These are phyloP conservation scores for Sphaerophoria rueppellii DNA, from an alignment of 2,888 invertebrate genomes.

Conservation along the genomic window DNA sequence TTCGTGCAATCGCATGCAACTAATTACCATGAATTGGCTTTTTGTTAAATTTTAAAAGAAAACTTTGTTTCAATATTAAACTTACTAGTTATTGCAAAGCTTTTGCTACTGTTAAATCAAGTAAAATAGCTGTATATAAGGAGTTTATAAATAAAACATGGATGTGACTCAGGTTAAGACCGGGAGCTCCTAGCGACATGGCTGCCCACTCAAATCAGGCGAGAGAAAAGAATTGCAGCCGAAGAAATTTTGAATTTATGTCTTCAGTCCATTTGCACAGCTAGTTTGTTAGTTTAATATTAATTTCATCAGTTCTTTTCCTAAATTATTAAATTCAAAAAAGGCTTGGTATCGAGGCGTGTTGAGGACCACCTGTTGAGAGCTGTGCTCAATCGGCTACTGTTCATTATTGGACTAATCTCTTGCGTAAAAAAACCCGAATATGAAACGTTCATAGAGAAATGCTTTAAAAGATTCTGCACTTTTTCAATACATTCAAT, in stretches of 20 bases:
- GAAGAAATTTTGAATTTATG: background rate
- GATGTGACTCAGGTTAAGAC: constrained; percentile 73
- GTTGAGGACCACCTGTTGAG: constrained; percentile 69
- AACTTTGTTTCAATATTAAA: too few relatives aligned
- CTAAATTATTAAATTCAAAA: background rate
- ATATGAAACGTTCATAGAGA: background rate
- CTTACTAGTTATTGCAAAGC: too few relatives aligned
- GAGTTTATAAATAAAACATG: constrained; percentile 55
- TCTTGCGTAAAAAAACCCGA: background rate
- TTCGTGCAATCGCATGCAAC: too few relatives aligned
- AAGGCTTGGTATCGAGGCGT: constrained; percentile 40
- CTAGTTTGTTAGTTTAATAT: background rate
- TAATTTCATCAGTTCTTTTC: background rate
- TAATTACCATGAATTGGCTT: too few relatives aligned
- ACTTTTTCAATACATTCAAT: background rate
- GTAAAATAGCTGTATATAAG: background rate
- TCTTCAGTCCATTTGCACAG: background rate
- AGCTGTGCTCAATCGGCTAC: constrained; percentile 59
- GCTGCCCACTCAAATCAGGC: constrained; percentile 33
- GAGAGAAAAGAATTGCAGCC: background rate
- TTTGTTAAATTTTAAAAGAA: too few relatives aligned
- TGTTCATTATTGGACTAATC: constrained; percentile 53
- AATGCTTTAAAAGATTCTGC: background rate
- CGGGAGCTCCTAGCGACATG: constrained; percentile 72
- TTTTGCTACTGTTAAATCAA: background rate